phyloP scores from a whole-genome alignment of 2,113 vertebrate species.

The Erythrolamprus reginae region DNA sequence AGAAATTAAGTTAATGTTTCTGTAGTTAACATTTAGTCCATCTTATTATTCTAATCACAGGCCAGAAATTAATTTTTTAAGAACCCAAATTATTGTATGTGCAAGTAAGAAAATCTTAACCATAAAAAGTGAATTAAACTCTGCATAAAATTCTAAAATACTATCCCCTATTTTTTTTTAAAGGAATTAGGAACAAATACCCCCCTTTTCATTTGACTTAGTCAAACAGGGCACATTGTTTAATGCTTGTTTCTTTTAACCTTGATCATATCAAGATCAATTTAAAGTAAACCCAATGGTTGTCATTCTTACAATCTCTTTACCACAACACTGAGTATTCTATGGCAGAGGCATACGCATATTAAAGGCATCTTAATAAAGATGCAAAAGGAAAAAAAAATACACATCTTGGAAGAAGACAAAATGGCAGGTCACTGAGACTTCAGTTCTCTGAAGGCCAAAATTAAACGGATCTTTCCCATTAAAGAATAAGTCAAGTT shows the following conservation, averaged over 20 bases:
- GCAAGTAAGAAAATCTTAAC: conserved; percentile 92
- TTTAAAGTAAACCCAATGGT: conserved; percentile 77
- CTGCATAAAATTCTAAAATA: conserved; percentile 89
- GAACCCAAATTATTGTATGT: conserved; percentile 93
- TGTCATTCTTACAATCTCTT: conserved; percentile 82
- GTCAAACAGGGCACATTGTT: conserved; percentile 78
- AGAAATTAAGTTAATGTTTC: conserved; percentile 85
- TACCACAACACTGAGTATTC: conserved; percentile 84
- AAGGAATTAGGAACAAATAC: conserved; percentile 82
- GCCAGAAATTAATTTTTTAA: conserved; percentile 85
- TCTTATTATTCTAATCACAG: conserved; percentile 88
- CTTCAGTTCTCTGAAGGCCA: conserved; percentile 84
- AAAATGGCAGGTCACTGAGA: conserved; percentile 82
- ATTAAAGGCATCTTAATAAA: conserved; percentile 85
- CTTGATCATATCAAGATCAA: conserved; percentile 90
- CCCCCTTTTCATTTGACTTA: conserved; percentile 83
- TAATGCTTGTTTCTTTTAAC: conserved; percentile 77
- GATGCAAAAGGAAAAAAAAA: conserved; percentile 80
- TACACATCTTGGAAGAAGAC: conserved; percentile 78
- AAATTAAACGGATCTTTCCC: conserved; percentile 83
- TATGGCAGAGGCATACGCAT: conserved; percentile 85
- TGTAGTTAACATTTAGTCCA: conserved; percentile 89
- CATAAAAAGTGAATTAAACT: conserved; percentile 89
- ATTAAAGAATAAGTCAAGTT: conserved; percentile 82
- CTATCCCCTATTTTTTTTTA: conserved; percentile 84